Evolutionary conservation across 2,797 vertebrate genomes (phyloP).

Genomic region (Chaunax sp.): DNA sequence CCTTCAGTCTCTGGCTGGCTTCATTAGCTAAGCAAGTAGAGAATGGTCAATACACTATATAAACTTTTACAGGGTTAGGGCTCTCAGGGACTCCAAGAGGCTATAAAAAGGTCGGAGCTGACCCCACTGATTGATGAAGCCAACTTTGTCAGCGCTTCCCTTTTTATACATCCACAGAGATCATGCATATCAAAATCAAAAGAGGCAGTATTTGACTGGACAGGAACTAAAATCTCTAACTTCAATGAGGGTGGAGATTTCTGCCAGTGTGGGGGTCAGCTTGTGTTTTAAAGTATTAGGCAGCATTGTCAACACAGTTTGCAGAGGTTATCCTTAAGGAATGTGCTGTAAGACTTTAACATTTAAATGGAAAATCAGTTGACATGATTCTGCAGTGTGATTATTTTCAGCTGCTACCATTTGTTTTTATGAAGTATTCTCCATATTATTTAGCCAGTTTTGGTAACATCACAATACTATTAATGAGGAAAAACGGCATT

Average conservation of each 20-base stretch:
- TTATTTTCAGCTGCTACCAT: background rate
- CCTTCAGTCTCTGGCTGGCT: slow-evolving; percentile 69
- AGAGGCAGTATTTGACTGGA: slow-evolving; percentile 52
- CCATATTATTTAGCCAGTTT: background rate
- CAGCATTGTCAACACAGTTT: slow-evolving; percentile 15
- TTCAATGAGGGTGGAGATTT: slow-evolving; percentile 39
- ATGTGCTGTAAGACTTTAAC: background rate
- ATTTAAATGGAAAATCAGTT: slow-evolving; percentile 13
- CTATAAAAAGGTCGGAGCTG: slow-evolving; percentile 78
- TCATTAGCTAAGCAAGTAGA: slow-evolving; percentile 81
- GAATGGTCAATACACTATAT: slow-evolving; percentile 73
- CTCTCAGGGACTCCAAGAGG: slow-evolving; percentile 74
- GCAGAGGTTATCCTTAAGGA: background rate
- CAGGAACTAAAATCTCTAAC: slow-evolving; percentile 51
- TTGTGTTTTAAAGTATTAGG: slow-evolving; percentile 34
- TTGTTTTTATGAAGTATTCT: slow-evolving; percentile 26
- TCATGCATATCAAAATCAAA: slow-evolving; percentile 71
- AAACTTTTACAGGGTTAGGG: slow-evolving; percentile 80
- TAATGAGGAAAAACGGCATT: slow-evolving; percentile 43
- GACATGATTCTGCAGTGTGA: background rate
- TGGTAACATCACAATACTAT: slow-evolving; percentile 24
- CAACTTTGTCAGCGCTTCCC: slow-evolving; percentile 77
- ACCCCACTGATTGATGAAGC: slow-evolving; percentile 79
- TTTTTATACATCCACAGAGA: slow-evolving; percentile 63
- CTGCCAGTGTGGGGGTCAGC: slow-evolving; percentile 1